phyloP scores from a whole-genome alignment of 2,113 vertebrate genomes.

The Ammodytes dubius region DNA sequence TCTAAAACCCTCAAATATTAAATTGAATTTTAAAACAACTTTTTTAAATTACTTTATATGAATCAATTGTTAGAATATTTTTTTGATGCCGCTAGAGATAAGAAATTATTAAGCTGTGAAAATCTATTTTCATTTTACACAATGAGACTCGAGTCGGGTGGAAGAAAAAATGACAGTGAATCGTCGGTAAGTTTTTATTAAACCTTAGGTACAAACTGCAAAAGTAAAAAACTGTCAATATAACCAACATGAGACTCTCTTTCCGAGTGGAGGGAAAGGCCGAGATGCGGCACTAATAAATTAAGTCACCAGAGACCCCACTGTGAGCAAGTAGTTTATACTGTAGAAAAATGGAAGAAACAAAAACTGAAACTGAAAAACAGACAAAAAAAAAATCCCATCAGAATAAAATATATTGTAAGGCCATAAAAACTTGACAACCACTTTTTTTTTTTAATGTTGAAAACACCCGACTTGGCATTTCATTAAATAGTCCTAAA shows the following conservation, averaged over 20 bases:
- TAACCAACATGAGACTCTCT: constrained; percentile 94
- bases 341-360: constrained; percentile 91
- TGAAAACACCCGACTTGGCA: constrained; percentile 95
- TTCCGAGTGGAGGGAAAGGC: constrained; percentile 90
- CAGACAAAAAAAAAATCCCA: constrained; percentile 64
- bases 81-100: neutral
- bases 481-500: constrained; percentile 98
- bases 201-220: constrained; percentile 99
- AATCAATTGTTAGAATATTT: neutral
- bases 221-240: constrained; percentile 98
- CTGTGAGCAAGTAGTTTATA: constrained; percentile 94
- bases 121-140: constrained; percentile 9
- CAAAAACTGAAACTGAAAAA: constrained; percentile 82
- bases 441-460: constrained; percentile 86
- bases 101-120: neutral
- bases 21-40: too few species aligned
- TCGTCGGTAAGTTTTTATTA: constrained; percentile 99
- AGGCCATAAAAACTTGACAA: constrained; percentile 97
- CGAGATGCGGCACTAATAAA: constrained; percentile 98
- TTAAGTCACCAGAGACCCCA: constrained; percentile 93
- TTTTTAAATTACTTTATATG: neutral
- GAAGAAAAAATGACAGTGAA: constrained; percentile 80
- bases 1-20: neutral
- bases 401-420: constrained; percentile 85
- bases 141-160: constrained; percentile 48